Evolutionary conservation across 2,113 vertebrate species (phyloP), one percentile per base, ranked within the genome.

Genomic region (Sprattus sprattus): DNA sequence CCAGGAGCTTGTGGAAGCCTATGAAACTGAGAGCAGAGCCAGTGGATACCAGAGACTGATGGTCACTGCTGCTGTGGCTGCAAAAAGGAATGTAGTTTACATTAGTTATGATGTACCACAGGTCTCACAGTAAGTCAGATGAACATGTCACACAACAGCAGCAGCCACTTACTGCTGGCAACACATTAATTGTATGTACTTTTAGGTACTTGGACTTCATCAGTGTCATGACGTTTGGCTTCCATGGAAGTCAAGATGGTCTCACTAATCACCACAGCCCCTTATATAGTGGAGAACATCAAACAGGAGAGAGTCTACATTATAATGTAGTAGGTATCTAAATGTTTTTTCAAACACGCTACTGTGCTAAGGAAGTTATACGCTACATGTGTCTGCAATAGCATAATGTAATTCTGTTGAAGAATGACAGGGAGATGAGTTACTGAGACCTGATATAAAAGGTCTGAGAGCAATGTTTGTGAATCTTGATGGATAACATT

Each of bases 191-290:
- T 81, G 25, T 47, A 46, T 81, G n/a, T 89, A 54, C 83, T 81
- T 87, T 60, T 6, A 96, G 94, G 87, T 93, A 94, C 75, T 54
- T 94, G 90, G 94, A 96, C 81, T 91, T 95, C 82, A 94, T 96
- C 90, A 93, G 89, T 71, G 91, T 95, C 25, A 95, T 94, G 92
- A 91, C 92, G 1, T 95, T 93, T 85, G 92, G 94, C 84, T 88
- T 96, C 47, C 91, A 91, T 45, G 91, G 84, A 46, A 90, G 88
- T 84, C 90, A 91, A 89, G 91, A 94, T 64, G 83, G 81, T 22
- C 88, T 92, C 80, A 94, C 94, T 32, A 93, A 91, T 81, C 93
- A 95, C 81, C 89, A 95, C 88, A 95, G 93, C 18, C 88, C 94
- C 3, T 89, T 95, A 45, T 95, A 92, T 91, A 88, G 84, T 54